Percentiles rank a stretch among this genome's conserved stretches.
These are phyloP conservation scores for Furnarius figulus DNA, from an alignment of 2,113 vertebrate species.

Conservation along the genomic window DNA sequence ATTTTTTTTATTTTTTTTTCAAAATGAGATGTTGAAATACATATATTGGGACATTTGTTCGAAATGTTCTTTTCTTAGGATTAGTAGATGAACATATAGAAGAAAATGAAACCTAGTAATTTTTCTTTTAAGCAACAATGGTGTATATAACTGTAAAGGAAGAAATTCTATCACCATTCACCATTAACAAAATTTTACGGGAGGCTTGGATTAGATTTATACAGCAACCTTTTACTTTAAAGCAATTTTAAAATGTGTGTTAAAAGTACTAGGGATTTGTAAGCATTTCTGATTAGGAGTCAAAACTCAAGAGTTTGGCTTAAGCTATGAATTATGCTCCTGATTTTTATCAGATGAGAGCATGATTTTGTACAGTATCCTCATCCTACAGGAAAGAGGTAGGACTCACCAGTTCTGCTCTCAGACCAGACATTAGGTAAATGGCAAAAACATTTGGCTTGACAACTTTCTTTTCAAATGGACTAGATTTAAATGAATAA, in stretches of 20 bases:
- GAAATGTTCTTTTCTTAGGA: neutral
- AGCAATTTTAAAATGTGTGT: neutral
- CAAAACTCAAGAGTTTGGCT: neutral
- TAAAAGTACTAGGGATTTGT: neutral
- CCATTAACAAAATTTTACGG: neutral
- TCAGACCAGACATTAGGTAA: neutral
- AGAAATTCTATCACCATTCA: neutral
- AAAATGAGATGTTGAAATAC: neutral
- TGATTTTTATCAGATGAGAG: neutral
- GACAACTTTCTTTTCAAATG: neutral
- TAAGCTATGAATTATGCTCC: neutral
- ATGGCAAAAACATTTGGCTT: neutral
- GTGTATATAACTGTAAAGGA: neutral
- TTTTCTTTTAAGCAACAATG: neutral
- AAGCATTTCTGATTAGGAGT: neutral
- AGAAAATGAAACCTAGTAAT: neutral
- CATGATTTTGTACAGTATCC: neutral
- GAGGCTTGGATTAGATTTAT: neutral
- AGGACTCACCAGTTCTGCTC: neutral
- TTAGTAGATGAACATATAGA: neutral
- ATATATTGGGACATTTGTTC: neutral
- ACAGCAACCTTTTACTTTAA: neutral
- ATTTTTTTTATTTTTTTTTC: neutral
- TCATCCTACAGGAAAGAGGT: neutral
- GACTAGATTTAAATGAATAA: neutral